Evolutionary conservation across 2,113 vertebrate genomes (phyloP), one percentile per base, ranked within the genome.

Genomic region (Tonatia bakeri): DNA sequence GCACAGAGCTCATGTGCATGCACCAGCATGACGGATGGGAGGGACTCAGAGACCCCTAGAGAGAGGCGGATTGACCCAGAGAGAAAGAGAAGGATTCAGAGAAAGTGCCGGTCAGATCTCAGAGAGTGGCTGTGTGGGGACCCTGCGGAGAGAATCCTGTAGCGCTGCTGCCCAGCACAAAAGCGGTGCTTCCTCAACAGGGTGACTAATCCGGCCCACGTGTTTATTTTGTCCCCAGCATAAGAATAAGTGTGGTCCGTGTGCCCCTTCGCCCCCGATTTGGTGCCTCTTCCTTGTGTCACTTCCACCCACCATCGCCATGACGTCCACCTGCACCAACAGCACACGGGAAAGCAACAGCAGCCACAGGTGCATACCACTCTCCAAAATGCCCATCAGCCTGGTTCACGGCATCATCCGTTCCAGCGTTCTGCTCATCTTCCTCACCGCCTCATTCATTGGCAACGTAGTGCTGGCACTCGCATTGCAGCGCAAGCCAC

Each of bases 401-500:
- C 98, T 93, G 54, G 95, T 73, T 24, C 97, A 98, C 95, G 99
- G 99, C 47, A 98, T 98, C 75, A 97, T 99, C 89, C 99, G 99
- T 97, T 98, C 99, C 70, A 96, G 96, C 67, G 98, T 99, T 81
- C 99, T 99, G 90, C 98, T 98, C 0, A 77, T 98, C 89, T 99
- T 99, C 31, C 98, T 99, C 61, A 98, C 98, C 0, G 98, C 98
- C 70, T 99, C 99, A 3, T 97, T 99, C 52, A 98, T 99, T 22
- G 99, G 99, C 64, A 99, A 99, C 69, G 96, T 99, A 47, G 98
- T 99, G 79, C 99, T 99, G n/a, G 98, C 98, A 61, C 96, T 99
- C 77, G 99, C 99, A 87, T 98, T 99, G 97, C 99, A 99, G 95
- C 98, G 98, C 93, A 99, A 99, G 97, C 99, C 99, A 1, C 99